Conservation (phyloP, 1,140 invertebrate genomes). For the Zaprionus nigranus region DNA sequence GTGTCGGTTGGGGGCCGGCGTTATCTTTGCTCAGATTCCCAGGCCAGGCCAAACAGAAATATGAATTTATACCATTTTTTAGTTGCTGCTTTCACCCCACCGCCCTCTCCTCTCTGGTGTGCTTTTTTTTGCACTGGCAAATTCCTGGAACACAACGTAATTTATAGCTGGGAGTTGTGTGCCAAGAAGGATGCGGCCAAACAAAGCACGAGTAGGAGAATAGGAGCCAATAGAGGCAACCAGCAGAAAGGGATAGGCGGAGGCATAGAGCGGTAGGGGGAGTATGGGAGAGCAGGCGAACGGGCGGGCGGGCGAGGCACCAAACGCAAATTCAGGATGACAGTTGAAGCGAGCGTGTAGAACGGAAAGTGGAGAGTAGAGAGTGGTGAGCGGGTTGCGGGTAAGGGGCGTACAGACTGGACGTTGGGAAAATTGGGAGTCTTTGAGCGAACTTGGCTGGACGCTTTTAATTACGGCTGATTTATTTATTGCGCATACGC, state of each 20-base stretch:
- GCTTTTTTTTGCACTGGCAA: conserved; percentile 50
- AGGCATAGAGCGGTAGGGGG: no score
- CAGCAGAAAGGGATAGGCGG: conserved; percentile 5
- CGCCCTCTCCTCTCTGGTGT: not conserved
- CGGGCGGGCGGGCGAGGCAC: not conserved
- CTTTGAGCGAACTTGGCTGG: conserved; percentile 34
- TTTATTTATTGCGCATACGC: conserved; percentile 77
- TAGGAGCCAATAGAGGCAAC: conserved; percentile 5
- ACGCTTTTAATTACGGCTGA: conserved; percentile 74
- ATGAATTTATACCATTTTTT: conserved; percentile 64
- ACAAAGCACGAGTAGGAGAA: conserved; percentile 27
- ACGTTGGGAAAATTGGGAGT: conserved; percentile 13
- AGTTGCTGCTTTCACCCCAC: conserved; percentile 23
- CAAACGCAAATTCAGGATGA: conserved; percentile 60
- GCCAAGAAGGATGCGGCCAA: conserved; percentile 45
- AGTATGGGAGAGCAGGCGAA: not conserved
- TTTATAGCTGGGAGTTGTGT: conserved; percentile 70
- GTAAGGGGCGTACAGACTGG: not conserved
- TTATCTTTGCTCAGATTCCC: conserved; percentile 48
- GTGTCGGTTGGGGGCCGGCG: conserved; percentile 32
- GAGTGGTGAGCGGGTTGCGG: not conserved
- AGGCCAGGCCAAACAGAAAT: conserved; percentile 49
- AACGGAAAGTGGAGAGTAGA: conserved; percentile 22
- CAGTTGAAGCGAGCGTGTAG: conserved; percentile 53
- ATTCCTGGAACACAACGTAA: conserved; percentile 77